Conservation (phyloP, 2,888 invertebrate species). For the Rhodophaea formosa region DNA sequence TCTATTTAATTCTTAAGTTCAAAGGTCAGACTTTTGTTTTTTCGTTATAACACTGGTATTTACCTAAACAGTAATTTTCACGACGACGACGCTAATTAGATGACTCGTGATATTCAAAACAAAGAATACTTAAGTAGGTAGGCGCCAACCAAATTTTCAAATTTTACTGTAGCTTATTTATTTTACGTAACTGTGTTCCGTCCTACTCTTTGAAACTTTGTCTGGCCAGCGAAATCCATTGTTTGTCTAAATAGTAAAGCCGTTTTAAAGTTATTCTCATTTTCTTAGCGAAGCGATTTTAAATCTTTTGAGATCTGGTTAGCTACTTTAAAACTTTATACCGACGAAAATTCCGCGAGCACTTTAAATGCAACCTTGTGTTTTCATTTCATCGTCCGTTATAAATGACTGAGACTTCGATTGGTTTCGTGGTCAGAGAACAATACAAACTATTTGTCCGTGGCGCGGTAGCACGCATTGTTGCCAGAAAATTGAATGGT, state of each 20-base stretch:
- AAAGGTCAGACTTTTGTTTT: slow-evolving; percentile 5
- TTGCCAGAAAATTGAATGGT: slow-evolving; percentile 19
- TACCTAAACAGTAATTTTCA: background rate
- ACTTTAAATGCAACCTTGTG: background rate
- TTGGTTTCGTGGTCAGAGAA: slow-evolving; percentile 1
- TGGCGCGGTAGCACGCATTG: slow-evolving; percentile 10
- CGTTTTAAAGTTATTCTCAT: background rate
- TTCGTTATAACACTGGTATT: background rate
- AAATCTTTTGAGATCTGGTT: slow-evolving; percentile 4
- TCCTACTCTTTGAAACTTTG: slow-evolving; percentile 4
- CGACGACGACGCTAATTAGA: background rate
- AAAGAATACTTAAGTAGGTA: background rate
- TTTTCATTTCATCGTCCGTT: background rate
- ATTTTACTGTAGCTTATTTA: background rate
- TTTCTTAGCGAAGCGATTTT: slow-evolving; percentile 1
- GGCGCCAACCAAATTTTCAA: background rate
- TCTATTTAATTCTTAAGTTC: slow-evolving; percentile 12
- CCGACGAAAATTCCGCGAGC: background rate
- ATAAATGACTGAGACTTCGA: background rate
- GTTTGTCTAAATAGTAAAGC: slow-evolving; percentile 12
- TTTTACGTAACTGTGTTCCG: background rate
- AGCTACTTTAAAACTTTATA: background rate
- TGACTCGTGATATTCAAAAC: background rate
- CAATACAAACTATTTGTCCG: slow-evolving; percentile 8
- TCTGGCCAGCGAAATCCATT: slow-evolving; percentile 4